These are phyloP conservation scores for Polypedilum pembai DNA, from an alignment of 1,140 invertebrate species.

Conservation along the genomic window DNA sequence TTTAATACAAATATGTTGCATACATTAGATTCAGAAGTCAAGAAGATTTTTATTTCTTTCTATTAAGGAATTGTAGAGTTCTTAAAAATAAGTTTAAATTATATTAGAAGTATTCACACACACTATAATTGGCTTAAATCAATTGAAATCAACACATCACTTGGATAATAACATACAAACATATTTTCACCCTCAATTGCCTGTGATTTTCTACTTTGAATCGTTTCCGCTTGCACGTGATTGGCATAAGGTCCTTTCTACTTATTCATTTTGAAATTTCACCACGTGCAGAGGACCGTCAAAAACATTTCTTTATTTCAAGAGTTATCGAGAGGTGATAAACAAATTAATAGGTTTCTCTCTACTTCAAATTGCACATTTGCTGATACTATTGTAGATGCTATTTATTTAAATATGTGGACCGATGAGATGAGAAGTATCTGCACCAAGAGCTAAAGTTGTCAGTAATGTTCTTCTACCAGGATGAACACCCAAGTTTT, in stretches of 20 bases:
- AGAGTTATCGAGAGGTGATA: constrained; percentile 34
- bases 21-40: background rate
- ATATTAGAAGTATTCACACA: background rate
- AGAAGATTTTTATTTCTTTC: background rate
- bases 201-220: constrained; percentile 3
- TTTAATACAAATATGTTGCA: background rate
- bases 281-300: background rate
- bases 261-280: constrained; percentile 9
- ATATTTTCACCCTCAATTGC: constrained; percentile 27
- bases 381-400: background rate
- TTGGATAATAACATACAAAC: background rate
- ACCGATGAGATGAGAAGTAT: constrained; percentile 54
- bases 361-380: background rate
- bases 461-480: constrained; percentile 72
- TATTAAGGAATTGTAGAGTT: too few relatives aligned
- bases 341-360: constrained; percentile 28
- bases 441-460: constrained; percentile 68
- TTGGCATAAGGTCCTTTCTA: constrained; percentile 9
- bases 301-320: background rate
- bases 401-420: background rate
- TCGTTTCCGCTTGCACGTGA: constrained; percentile 12
- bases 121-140: background rate
- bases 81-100: background rate
- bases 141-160: constrained; percentile 13
- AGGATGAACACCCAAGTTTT: constrained; percentile 89